Percentiles rank a stretch among this genome's conserved stretches.
Conservation (phyloP, 2,113 vertebrate species). For the Tetrax tetrax region DNA sequence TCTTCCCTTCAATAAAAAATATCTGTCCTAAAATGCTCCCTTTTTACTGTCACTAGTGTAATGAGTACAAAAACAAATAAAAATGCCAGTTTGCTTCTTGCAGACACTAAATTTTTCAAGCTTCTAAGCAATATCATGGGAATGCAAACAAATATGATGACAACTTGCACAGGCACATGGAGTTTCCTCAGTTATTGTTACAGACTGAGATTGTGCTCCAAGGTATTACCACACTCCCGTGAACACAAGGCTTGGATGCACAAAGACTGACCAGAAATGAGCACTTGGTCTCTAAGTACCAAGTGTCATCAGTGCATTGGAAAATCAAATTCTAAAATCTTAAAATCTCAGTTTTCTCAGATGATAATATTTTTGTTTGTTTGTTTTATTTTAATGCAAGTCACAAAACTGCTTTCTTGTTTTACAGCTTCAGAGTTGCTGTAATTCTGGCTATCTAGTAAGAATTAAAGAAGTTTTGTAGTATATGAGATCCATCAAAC, state of each 20-base stretch:
- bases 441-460: background rate
- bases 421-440: background rate
- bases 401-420: background rate
- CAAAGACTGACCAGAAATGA: background rate
- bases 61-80: background rate
- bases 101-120: background rate
- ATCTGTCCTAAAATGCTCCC: background rate
- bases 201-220: background rate
- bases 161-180: background rate
- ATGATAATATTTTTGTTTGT: background rate
- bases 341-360: background rate
- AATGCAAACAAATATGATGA: background rate
- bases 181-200: background rate
- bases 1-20: background rate
- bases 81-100: background rate
- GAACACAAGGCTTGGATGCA: background rate
- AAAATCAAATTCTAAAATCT: background rate
- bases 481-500: background rate
- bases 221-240: background rate
- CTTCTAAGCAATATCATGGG: background rate
- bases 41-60: background rate
- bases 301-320: background rate
- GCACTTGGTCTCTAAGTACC: background rate
- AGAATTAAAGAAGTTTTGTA: background rate
- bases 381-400: background rate